Conservation (phyloP, 2,113 vertebrate species). For the Polypterus bichir region DNA sequence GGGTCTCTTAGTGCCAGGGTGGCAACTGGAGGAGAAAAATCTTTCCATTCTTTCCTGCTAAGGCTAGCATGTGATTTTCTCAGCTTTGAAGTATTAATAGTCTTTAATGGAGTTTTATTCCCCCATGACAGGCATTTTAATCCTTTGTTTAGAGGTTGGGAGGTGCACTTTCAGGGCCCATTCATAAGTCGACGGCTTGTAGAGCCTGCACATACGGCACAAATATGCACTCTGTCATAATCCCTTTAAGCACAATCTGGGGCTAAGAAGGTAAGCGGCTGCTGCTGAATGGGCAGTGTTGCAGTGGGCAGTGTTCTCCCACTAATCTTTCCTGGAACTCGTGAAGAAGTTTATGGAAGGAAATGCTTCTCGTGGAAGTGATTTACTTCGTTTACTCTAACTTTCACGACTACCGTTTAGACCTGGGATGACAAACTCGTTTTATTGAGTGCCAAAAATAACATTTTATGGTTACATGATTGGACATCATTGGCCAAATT, state of each 20-base stretch:
- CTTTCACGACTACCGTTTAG: too few species aligned
- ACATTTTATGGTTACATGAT: too few species aligned
- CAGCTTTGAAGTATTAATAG: slow-evolving; percentile 20
- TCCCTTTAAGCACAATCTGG: neutral
- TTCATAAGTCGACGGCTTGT: slow-evolving; percentile 18
- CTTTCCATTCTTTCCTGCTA: slow-evolving; percentile 6
- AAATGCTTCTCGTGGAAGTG: too few species aligned
- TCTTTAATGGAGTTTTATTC: slow-evolving; percentile 33
- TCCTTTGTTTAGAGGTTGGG: slow-evolving; percentile 36
- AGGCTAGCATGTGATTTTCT: slow-evolving; percentile 21
- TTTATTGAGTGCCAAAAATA: too few species aligned
- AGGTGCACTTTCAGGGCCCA: neutral
- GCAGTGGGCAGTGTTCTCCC: too few species aligned
- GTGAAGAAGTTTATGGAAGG: too few species aligned
- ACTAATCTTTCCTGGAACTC: too few species aligned
- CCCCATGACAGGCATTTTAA: slow-evolving; percentile 32
- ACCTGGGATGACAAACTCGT: too few species aligned
- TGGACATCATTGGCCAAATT: too few species aligned
- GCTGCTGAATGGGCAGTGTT: too few species aligned
- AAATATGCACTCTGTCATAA: neutral
- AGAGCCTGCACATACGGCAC: slow-evolving; percentile 24
- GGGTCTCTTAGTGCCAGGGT: neutral
- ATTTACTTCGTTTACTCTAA: too few species aligned
- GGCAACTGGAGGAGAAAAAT: neutral
- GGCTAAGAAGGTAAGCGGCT: neutral